phyloP scores from a whole-genome alignment of 2,888 invertebrate species.

The Apeira syringaria region DNA sequence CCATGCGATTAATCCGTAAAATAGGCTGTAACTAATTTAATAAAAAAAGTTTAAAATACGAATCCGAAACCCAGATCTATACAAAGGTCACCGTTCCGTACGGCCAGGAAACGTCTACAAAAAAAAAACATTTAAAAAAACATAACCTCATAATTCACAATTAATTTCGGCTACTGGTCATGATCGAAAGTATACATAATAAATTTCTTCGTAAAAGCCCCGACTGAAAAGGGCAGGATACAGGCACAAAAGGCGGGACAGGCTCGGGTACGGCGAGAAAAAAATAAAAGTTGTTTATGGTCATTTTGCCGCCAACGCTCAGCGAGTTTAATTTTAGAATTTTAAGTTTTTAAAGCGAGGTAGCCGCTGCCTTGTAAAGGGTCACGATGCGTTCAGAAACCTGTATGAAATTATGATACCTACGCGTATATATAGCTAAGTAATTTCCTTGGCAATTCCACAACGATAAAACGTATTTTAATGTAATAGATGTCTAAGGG shows the following conservation, averaged over 20 bases:
- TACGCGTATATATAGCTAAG: no score
- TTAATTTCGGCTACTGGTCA: slow-evolving; percentile 82
- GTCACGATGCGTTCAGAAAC: slow-evolving; percentile 28
- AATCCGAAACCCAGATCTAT: slow-evolving; percentile 42
- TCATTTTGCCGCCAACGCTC: slow-evolving; percentile 78
- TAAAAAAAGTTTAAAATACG: slow-evolving; percentile 20
- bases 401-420: slow-evolving; percentile 21
- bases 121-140: slow-evolving; percentile 49
- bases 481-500: no score
- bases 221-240: slow-evolving; percentile 80
- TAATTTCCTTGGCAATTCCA: no score
- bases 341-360: slow-evolving; percentile 47
- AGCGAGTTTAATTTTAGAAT: slow-evolving; percentile 73
- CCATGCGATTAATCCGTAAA: slow-evolving; percentile 61
- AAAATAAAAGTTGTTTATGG: slow-evolving; percentile 75
- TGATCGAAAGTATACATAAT: slow-evolving; percentile 79
- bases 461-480: no score
- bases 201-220: slow-evolving; percentile 80
- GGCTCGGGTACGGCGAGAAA: slow-evolving; percentile 57
- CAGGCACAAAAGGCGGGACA: slow-evolving; percentile 68
- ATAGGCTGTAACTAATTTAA: slow-evolving; percentile 55
- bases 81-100: slow-evolving; percentile 74
- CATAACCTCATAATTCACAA: slow-evolving; percentile 78
- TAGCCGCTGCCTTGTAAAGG: slow-evolving; percentile 25
- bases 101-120: slow-evolving; percentile 61